A percentile compares a stretch with the other conserved stretches of the same genome.
Conservation (phyloP, 2,113 vertebrate genomes). For the Callorhinus ursinus region DNA sequence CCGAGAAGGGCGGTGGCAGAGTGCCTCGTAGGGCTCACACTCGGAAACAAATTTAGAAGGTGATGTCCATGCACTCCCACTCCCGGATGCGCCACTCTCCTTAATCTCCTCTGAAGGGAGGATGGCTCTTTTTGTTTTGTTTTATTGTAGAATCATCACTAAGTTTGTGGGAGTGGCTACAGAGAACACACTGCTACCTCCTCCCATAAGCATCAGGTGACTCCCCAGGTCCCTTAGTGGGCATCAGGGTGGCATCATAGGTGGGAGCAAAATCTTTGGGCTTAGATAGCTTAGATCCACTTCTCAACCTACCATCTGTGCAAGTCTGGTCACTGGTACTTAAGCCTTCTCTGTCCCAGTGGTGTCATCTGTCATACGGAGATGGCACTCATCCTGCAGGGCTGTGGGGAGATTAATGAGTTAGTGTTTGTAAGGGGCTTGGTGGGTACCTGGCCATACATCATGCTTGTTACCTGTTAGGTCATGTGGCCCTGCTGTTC, state of each 20-base stretch:
- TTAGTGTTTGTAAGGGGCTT: background rate
- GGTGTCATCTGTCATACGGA: background rate
- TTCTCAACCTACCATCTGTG: background rate
- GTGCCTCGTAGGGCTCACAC: background rate
- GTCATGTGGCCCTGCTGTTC: background rate
- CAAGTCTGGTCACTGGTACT: background rate
- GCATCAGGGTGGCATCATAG: no score
- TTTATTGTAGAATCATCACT: background rate
- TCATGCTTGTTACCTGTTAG: background rate
- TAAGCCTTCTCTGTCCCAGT: background rate
- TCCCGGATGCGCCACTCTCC: background rate
- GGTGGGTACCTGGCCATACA: rapidly evolving
- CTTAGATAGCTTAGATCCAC: background rate
- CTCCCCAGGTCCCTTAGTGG: background rate
- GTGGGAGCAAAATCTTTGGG: background rate
- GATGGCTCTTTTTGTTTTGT: background rate
- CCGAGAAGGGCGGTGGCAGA: background rate
- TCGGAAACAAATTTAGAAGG: background rate
- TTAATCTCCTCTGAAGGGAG: background rate
- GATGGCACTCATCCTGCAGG: background rate
- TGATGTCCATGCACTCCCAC: rapidly evolving
- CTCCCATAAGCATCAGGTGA: background rate
- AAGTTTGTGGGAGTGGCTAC: background rate
- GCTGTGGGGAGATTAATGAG: background rate
- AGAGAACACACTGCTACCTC: background rate